These are phyloP conservation scores for Neria commutata DNA, from an alignment of 2,888 invertebrate genomes.

Conservation along the genomic window DNA sequence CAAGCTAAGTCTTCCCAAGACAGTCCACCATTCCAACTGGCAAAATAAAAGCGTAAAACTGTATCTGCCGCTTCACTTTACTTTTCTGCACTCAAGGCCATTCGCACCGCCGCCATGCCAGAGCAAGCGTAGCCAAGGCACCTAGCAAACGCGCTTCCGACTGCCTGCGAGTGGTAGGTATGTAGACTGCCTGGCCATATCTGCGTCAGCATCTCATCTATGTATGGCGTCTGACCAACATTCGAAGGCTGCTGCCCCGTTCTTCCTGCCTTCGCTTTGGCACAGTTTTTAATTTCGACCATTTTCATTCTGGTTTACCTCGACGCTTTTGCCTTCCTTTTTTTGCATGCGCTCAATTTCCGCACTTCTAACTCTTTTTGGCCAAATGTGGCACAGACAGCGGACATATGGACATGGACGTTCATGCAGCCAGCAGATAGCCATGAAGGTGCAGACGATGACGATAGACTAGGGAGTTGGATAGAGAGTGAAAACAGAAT, in stretches of 20 bases:
- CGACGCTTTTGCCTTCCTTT: too few species aligned
- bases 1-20: conserved; percentile 7
- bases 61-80: conserved; percentile 16
- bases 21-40: background rate
- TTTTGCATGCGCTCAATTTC: conserved; percentile 31
- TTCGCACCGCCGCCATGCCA: background rate
- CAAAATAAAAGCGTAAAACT: background rate
- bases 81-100: conserved; percentile 24
- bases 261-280: too few species aligned
- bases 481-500: conserved; percentile 27
- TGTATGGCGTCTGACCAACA: conserved; percentile 28
- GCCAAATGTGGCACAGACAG: conserved; percentile 1
- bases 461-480: background rate
- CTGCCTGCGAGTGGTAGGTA: too few species aligned
- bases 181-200: too few species aligned
- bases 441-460: background rate
- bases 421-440: too few species aligned
- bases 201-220: conserved; percentile 25
- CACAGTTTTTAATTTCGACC: conserved; percentile 29
- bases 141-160: conserved; percentile 7
- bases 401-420: too few species aligned
- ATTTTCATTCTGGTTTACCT: conserved; percentile 3
- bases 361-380: conserved; percentile 35
- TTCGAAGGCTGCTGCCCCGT: too few species aligned
- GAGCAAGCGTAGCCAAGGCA: background rate